Percentiles rank a stretch among this genome's conserved stretches.
Evolutionary conservation across 35 echinoderm and acorn worm genomes (phyloP).

Genomic region (Heliocidaris erythrogramma): DNA sequence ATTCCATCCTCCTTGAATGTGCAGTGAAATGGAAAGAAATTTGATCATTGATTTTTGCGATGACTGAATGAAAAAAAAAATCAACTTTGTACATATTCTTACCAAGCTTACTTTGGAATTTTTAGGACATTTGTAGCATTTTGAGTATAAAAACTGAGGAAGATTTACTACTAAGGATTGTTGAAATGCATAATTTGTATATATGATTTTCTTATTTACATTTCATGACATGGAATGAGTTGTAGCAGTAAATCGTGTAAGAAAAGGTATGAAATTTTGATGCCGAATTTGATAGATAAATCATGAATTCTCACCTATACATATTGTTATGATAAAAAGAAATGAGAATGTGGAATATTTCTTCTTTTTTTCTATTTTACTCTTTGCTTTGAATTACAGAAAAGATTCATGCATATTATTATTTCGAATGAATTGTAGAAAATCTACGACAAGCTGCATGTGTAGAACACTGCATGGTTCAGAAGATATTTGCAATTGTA

Average conservation of each 20-base stretch:
- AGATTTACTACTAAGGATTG: not conserved
- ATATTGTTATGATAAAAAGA: not conserved
- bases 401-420: not conserved
- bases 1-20: slow-evolving; percentile 25
- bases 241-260: not conserved
- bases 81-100: slow-evolving; percentile 5
- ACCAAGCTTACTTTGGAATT: slow-evolving; percentile 4
- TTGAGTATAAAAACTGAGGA: not conserved
- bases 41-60: not conserved
- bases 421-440: not conserved
- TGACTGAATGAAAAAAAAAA: not conserved
- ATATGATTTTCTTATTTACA: slow-evolving; percentile 19
- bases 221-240: not conserved
- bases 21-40: slow-evolving; percentile 14
- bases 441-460: not conserved
- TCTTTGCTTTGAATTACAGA: not conserved
- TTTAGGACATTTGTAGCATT: slow-evolving; percentile 17
- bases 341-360: not conserved
- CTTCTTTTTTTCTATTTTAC: not conserved
- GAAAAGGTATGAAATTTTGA: not conserved
- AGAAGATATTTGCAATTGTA: no score
- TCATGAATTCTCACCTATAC: not conserved
- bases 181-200: slow-evolving; percentile 6
- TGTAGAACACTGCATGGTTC: not conserved
- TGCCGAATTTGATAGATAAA: not conserved